phyloP scores from a whole-genome alignment of 1,140 invertebrate species.

The Pollicipes pollicipes region DNA sequence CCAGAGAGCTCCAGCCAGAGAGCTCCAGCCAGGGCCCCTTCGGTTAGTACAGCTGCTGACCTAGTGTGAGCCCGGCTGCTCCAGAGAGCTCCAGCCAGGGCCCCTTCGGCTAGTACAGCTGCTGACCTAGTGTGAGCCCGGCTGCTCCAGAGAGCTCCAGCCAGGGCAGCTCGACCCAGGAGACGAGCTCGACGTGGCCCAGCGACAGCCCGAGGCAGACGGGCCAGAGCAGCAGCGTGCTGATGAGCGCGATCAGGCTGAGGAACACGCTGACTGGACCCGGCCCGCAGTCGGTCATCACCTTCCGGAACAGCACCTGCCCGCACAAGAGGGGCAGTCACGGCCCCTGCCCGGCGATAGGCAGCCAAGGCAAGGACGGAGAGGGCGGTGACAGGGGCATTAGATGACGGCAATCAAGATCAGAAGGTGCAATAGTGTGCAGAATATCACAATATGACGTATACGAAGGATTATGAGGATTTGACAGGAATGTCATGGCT shows the following conservation, averaged over 20 bases:
- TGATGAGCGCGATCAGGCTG: slow-evolving; percentile 63
- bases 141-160: slow-evolving; percentile 54
- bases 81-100: too few species aligned
- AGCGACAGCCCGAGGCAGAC: slow-evolving; percentile 63
- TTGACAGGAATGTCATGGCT: too few species aligned
- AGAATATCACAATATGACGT: too few species aligned
- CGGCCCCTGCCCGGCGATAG: background rate
- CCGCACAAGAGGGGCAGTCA: slow-evolving; percentile 13
- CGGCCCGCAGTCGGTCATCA: slow-evolving; percentile 72
- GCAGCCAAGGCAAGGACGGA: background rate
- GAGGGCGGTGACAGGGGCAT: too few species aligned
- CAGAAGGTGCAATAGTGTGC: too few species aligned
- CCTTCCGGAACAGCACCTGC: slow-evolving; percentile 72
- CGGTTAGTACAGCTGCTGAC: too few species aligned
- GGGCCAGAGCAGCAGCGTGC: slow-evolving; percentile 68
- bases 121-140: slow-evolving; percentile 20
- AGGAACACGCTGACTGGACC: slow-evolving; percentile 75
- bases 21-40: too few species aligned
- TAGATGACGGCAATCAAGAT: too few species aligned
- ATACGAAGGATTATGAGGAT: too few species aligned
- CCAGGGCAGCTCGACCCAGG: slow-evolving; percentile 62
- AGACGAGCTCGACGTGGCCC: slow-evolving; percentile 55
- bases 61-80: too few species aligned
- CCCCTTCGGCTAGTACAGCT: too few species aligned
- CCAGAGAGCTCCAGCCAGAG: too few species aligned